Evolutionary conservation across 2,888 invertebrate genomes (phyloP).

Genomic region (Macropis europaea): DNA sequence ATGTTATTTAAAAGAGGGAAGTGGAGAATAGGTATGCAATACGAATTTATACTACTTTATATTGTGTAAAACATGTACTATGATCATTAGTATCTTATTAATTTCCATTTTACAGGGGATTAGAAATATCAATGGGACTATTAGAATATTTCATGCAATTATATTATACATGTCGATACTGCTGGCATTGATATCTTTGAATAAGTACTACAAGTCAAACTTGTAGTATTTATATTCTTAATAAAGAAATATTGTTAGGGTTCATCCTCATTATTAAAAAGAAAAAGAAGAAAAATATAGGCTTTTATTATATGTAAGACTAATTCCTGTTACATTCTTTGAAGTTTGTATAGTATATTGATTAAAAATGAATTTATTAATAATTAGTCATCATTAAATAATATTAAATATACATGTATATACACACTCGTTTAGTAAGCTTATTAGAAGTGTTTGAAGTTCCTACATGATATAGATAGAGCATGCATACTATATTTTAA

Average conservation of each 20-base stretch:
- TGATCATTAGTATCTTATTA: neutral
- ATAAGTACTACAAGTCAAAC: constrained; percentile 16
- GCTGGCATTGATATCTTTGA: constrained; percentile 7
- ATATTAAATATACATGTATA: neutral
- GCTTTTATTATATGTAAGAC: constrained; percentile 13
- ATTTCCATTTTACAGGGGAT: constrained; percentile 35
- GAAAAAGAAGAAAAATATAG: constrained; percentile 7
- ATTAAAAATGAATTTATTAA: constrained; percentile 6
- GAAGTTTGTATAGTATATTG: constrained; percentile 19
- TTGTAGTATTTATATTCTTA: constrained; percentile 14
- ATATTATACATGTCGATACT: constrained; percentile 18
- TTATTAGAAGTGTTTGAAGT: constrained; percentile 33
- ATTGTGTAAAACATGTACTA: neutral
- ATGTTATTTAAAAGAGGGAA: constrained; percentile 21
- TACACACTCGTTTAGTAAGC: constrained; percentile 2
- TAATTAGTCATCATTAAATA: neutral
- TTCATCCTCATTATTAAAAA: constrained; percentile 19
- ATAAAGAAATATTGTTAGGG: constrained; percentile 22
- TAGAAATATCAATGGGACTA: constrained; percentile 21
- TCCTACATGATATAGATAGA: constrained; percentile 12
- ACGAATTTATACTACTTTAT: constrained; percentile 12
- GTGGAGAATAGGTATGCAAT: constrained; percentile 38
- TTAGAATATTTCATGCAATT: constrained; percentile 23
- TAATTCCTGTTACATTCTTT: constrained; percentile 14
- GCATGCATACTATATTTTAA: neutral